Evolutionary conservation across 2,797 vertebrate species (phyloP), one percentile per base, ranked within the genome.

Genomic region (Cyprinodon diabolis): DNA sequence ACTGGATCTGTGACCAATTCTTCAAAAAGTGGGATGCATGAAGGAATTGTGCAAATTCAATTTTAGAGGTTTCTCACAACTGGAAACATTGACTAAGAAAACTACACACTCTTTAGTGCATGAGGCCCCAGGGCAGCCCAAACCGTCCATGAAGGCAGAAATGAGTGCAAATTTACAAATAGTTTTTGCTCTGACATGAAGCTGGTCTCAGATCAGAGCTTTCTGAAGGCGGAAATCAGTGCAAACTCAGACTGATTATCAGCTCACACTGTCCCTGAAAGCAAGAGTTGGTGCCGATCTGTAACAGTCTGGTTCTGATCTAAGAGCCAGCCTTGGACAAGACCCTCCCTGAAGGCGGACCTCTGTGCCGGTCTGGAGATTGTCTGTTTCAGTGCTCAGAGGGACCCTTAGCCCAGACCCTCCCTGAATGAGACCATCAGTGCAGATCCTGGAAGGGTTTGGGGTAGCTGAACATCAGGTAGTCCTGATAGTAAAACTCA

Each of bases 401-500:
- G 57, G 9, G 2, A 11, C 9, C 13, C 45, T 47, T 9, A 47
- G 45, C 2, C 11, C 45, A 47, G 45, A 47, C 56, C 25, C 11
- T 13, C 3, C 45, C 8, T 40, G 25, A 13, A 3, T 21, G 23
- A 13, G 7, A 3, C 6, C 15, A 25, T 96, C 88, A 98, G 84
- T 97, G 95, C 69, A 98, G 91, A 84, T 97, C 96, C 10, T 94
- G 91, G 62, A 97, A 97, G 71, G 97, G 97, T 84, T 97, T 98
- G 47, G 96, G 95, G 87, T 98, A 99, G 93, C 97, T 95, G 78
- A 98, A 99, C 96, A 97, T 97, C 80, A 97, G 90, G 76, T 99
- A 98, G 86, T 99, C 97, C 96, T 96, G 97, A 81, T 96, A 97
- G 88, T 97, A 99, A 81, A 98, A 97, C 90, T 98, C 96, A 0